Evolutionary conservation across 2,113 vertebrate species (phyloP).

Genomic region (Panthera leo): DNA sequence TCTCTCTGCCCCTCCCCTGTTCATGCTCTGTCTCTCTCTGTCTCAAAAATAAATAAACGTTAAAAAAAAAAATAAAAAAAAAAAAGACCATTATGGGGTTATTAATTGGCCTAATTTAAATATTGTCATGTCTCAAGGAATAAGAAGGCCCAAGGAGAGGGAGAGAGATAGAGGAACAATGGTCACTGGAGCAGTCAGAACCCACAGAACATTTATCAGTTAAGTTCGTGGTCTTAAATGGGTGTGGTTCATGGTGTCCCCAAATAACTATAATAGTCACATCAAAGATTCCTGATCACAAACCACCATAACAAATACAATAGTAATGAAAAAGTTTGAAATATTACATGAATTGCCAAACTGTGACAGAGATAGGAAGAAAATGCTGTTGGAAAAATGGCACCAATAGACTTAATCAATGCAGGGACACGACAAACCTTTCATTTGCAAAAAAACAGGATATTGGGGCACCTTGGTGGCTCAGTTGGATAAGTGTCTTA

Average conservation of each 20-base stretch:
- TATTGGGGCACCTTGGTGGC: too few species aligned
- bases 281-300: neutral
- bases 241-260: neutral
- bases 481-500: too few species aligned
- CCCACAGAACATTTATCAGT: neutral
- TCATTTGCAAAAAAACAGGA: neutral
- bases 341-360: neutral
- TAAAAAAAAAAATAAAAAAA: too few species aligned
- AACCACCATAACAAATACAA: neutral
- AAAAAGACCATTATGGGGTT: neutral
- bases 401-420: neutral
- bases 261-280: neutral
- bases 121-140: neutral
- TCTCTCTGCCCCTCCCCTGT: too few species aligned
- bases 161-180: neutral
- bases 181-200: neutral
- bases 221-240: neutral
- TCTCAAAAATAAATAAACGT: too few species aligned
- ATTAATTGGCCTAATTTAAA: neutral
- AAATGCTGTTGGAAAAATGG: neutral
- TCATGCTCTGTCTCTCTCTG: too few species aligned
- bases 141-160: neutral
- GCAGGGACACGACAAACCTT: neutral
- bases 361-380: neutral
- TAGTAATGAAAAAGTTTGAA: neutral